Percentiles rank a stretch among this genome's conserved stretches.
Evolutionary conservation across 2,113 vertebrate genomes (phyloP).

Genomic region (Pimephales promelas): DNA sequence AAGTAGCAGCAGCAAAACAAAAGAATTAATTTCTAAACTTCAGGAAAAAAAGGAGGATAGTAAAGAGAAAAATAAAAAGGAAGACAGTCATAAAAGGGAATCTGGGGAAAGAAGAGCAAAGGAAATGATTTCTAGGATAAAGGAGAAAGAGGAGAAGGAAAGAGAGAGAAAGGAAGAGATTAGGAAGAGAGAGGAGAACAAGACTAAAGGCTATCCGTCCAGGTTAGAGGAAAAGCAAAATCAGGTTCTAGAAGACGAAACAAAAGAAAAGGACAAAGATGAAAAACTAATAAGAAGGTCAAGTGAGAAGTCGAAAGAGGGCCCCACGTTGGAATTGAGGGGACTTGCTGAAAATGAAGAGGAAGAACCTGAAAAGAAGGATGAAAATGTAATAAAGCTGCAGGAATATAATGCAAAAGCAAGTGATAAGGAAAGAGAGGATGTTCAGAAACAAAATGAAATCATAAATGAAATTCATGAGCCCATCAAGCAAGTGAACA

Average conservation of each 20-base stretch:
- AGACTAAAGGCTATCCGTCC: slow-evolving; percentile 66
- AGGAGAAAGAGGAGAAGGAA: slow-evolving; percentile 73
- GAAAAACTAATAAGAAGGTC: slow-evolving; percentile 30
- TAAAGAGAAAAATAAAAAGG: slow-evolving; percentile 68
- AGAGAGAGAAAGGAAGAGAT: slow-evolving; percentile 67
- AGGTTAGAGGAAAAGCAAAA: slow-evolving; percentile 73
- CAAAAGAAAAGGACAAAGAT: slow-evolving; percentile 48
- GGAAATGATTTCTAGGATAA: slow-evolving; percentile 76
- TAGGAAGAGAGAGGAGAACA: slow-evolving; percentile 58
- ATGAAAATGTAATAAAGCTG: slow-evolving; percentile 26
- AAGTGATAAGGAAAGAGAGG: slow-evolving; percentile 56
- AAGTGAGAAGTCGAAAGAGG: slow-evolving; percentile 52
- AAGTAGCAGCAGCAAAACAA: slow-evolving; percentile 72
- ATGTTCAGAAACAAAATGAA: slow-evolving; percentile 59
- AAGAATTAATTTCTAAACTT: slow-evolving; percentile 73
- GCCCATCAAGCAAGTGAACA: slow-evolving; percentile 34
- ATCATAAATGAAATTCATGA: slow-evolving; percentile 10
- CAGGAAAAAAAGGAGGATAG: slow-evolving; percentile 71
- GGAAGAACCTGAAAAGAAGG: slow-evolving; percentile 52
- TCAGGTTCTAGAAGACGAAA: slow-evolving; percentile 57
- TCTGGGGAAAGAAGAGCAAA: slow-evolving; percentile 72
- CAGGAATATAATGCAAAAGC: slow-evolving; percentile 27
- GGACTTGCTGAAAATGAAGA: slow-evolving; percentile 53
- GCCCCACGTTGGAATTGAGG: slow-evolving; percentile 45
- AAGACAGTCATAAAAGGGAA: slow-evolving; percentile 69